Percentiles rank a stretch among this genome's conserved stretches.
Conservation (phyloP, 2,888 invertebrate genomes). For the Pollenia amentaria region DNA sequence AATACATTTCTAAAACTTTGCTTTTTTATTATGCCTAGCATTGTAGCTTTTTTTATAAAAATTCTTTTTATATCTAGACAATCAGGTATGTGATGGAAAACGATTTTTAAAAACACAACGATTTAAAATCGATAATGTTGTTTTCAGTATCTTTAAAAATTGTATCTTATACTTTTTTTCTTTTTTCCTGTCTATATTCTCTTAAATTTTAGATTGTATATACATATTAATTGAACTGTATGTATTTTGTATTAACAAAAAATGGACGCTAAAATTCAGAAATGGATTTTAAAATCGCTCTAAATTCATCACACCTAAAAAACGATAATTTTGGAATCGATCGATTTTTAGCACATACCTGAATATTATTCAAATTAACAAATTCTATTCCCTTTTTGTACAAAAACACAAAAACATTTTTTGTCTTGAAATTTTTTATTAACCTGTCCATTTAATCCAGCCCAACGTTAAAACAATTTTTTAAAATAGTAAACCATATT, state of each 20-base stretch:
- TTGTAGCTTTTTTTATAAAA: constrained; percentile 20
- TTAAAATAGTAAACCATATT: constrained; percentile 60
- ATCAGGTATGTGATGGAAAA: too few species aligned
- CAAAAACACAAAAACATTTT: constrained; percentile 19
- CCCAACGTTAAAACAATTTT: constrained; percentile 70
- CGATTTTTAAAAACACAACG: too few species aligned
- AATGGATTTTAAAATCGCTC: too few species aligned
- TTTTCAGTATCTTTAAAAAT: too few species aligned
- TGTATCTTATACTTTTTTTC: too few species aligned
- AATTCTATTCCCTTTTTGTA: constrained; percentile 26
- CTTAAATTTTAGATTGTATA: too few species aligned
- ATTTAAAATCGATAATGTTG: too few species aligned
- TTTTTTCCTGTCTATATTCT: too few species aligned
- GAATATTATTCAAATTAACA: background rate
- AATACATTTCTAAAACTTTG: background rate
- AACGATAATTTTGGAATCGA: too few species aligned
- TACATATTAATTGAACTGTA: too few species aligned
- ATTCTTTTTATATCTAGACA: constrained; percentile 26
- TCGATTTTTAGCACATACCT: too few species aligned
- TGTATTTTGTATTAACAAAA: background rate
- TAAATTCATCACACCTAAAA: too few species aligned
- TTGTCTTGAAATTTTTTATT: constrained; percentile 48
- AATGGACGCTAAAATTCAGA: constrained; percentile 38
- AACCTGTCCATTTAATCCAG: constrained; percentile 74
- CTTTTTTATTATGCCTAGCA: constrained; percentile 1